These are phyloP conservation scores for Nyctibius bracteatus DNA, from an alignment of 2,113 vertebrate species.

Conservation along the genomic window DNA sequence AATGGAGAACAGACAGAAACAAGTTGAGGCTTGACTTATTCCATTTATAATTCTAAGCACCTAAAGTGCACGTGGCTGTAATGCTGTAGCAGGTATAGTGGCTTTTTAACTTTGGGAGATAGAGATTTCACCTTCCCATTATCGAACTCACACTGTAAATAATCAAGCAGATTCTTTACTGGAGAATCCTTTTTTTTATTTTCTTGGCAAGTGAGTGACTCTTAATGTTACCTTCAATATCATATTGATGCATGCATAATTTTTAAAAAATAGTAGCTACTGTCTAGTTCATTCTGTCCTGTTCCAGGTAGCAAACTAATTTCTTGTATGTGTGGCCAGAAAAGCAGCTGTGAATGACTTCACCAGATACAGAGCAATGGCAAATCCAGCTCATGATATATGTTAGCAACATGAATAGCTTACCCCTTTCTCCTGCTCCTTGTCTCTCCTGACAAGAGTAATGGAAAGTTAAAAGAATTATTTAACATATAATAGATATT, in stretches of 20 bases:
- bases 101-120: background rate
- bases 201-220: background rate
- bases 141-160: background rate
- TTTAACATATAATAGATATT: conserved; percentile 35
- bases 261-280: background rate
- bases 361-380: background rate
- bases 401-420: background rate
- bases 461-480: conserved; percentile 43
- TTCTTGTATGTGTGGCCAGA: background rate
- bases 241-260: background rate
- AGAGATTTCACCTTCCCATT: background rate
- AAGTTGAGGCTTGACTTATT: background rate
- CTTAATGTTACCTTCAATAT: background rate
- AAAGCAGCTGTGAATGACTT: background rate
- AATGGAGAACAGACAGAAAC: background rate
- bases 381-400: background rate
- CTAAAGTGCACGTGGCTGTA: background rate
- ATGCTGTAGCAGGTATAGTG: background rate
- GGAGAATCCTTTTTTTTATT: background rate
- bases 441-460: background rate
- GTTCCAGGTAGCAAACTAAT: background rate
- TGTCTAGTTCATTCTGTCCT: background rate
- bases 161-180: background rate
- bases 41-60: background rate
- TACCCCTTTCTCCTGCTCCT: background rate